A percentile compares a stretch with the other conserved stretches of the same genome.
phyloP scores from a whole-genome alignment of 1,140 invertebrate genomes.

The Chrysopa pallens region DNA sequence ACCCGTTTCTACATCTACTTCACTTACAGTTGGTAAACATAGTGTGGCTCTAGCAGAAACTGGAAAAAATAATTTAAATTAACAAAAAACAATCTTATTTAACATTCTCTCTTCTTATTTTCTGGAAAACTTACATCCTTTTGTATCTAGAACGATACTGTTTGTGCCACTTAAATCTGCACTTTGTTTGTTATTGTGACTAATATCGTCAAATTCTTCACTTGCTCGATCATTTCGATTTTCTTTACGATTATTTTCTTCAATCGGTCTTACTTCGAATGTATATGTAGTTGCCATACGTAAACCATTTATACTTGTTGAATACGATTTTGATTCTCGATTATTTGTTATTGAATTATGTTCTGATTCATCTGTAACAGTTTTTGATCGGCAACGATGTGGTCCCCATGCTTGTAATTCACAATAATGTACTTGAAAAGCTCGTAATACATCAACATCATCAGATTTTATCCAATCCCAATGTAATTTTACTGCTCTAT shows the following conservation, averaged over 20 bases:
- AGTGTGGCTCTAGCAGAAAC: slow-evolving; percentile 59
- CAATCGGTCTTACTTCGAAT: slow-evolving; percentile 41
- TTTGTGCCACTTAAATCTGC: slow-evolving; percentile 25
- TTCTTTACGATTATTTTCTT: slow-evolving; percentile 23
- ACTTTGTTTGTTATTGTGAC: slow-evolving; percentile 13
- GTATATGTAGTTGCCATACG: slow-evolving; percentile 64
- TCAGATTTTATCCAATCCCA: slow-evolving; percentile 31
- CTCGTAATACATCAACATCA: slow-evolving; percentile 16
- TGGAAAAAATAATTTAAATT: slow-evolving; percentile 17
- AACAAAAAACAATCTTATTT: background rate
- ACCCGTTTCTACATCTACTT: slow-evolving; percentile 62
- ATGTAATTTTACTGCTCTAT: slow-evolving; percentile 43
- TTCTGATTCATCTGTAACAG: slow-evolving; percentile 5
- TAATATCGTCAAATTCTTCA: slow-evolving; percentile 12
- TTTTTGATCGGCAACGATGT: slow-evolving; percentile 47
- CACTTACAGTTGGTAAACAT: slow-evolving; percentile 53
- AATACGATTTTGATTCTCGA: slow-evolving; percentile 20
- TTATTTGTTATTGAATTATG: slow-evolving; percentile 13
- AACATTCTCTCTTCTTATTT: background rate
- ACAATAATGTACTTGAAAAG: slow-evolving; percentile 50
- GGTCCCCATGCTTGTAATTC: slow-evolving; percentile 55
- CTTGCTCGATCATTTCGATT: slow-evolving; percentile 12
- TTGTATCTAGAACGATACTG: slow-evolving; percentile 46
- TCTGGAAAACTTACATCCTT: slow-evolving; percentile 48
- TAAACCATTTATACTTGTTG: slow-evolving; percentile 36